These are phyloP conservation scores for Nematostella vectensis DNA, from an alignment of 92 coral and sea anemone genomes.

Conservation along the genomic window DNA sequence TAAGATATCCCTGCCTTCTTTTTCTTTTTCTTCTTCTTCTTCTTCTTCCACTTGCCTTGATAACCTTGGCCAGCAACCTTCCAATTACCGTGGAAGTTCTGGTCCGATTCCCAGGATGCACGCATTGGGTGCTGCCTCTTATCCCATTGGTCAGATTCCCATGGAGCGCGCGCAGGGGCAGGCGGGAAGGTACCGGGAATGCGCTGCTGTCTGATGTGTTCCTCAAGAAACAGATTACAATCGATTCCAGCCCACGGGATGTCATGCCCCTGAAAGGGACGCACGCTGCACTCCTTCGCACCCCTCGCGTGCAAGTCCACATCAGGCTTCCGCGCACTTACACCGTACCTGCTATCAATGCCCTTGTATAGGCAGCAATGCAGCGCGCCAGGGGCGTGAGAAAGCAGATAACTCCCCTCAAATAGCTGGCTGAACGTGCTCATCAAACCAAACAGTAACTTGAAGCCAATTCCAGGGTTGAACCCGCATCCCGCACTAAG, in stretches of 20 bases:
- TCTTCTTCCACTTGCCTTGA: slow-evolving; percentile 19
- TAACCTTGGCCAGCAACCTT: not conserved
- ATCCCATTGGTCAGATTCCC: slow-evolving; percentile 16
- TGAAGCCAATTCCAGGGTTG: slow-evolving; percentile 75
- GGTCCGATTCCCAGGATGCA: slow-evolving; percentile 3
- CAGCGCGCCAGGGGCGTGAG: slow-evolving; percentile 60
- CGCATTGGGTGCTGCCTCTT: slow-evolving; percentile 1
- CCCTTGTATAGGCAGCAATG: slow-evolving; percentile 73
- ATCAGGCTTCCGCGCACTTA: slow-evolving; percentile 26
- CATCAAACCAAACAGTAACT: slow-evolving; percentile 54
- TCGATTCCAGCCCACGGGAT: slow-evolving; percentile 73
- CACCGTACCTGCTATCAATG: slow-evolving; percentile 8
- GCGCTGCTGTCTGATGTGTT: slow-evolving; percentile 51
- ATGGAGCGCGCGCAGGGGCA: slow-evolving; percentile 43
- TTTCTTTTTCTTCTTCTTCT: slow-evolving; percentile 34
- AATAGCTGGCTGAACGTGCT: slow-evolving; percentile 34
- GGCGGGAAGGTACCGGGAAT: slow-evolving; percentile 83
- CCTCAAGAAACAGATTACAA: slow-evolving; percentile 50
- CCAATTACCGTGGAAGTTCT: not conserved
- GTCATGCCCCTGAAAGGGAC: slow-evolving; percentile 28
- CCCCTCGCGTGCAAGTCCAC: slow-evolving; percentile 39
- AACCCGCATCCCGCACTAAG: slow-evolving; percentile 48
- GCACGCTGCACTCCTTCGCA: slow-evolving; percentile 7
- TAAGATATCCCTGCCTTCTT: slow-evolving; percentile 7
- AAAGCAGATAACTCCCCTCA: slow-evolving; percentile 41